phyloP scores from a whole-genome alignment of 2,888 invertebrate genomes.

The Rhingia rostrata region DNA sequence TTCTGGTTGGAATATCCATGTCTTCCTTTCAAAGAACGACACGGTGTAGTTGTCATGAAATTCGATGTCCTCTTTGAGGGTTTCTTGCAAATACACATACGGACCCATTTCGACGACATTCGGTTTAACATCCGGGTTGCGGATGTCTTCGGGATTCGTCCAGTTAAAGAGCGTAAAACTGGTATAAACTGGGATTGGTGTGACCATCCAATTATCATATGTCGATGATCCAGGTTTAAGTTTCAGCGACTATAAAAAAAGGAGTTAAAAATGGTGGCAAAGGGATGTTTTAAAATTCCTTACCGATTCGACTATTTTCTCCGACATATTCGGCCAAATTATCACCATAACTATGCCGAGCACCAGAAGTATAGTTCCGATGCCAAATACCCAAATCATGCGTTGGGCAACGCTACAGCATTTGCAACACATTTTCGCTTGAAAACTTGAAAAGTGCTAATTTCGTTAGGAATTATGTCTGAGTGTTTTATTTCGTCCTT shows the following conservation, averaged over 20 bases:
- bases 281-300: constrained; percentile 50
- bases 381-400: constrained; percentile 81
- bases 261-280: too few relatives aligned
- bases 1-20: constrained; percentile 89
- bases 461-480: constrained; percentile 12
- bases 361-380: constrained; percentile 78
- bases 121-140: constrained; percentile 84
- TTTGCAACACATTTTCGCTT: constrained; percentile 80
- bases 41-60: constrained; percentile 90
- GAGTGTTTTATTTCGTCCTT: constrained; percentile 1
- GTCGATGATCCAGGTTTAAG: constrained; percentile 86
- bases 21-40: constrained; percentile 89
- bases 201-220: constrained; percentile 90
- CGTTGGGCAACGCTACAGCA: constrained; percentile 80
- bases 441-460: constrained; percentile 3
- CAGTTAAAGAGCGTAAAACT: constrained; percentile 91
- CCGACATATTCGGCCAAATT: constrained; percentile 79
- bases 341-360: constrained; percentile 79
- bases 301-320: constrained; percentile 79
- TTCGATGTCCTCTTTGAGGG: constrained; percentile 83
- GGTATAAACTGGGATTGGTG: constrained; percentile 92
- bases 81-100: constrained; percentile 86
- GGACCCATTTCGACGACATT: constrained; percentile 85
- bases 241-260: constrained; percentile 85
- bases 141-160: constrained; percentile 88